Conservation (phyloP, 2,113 vertebrate genomes). For the Mus pahari region DNA sequence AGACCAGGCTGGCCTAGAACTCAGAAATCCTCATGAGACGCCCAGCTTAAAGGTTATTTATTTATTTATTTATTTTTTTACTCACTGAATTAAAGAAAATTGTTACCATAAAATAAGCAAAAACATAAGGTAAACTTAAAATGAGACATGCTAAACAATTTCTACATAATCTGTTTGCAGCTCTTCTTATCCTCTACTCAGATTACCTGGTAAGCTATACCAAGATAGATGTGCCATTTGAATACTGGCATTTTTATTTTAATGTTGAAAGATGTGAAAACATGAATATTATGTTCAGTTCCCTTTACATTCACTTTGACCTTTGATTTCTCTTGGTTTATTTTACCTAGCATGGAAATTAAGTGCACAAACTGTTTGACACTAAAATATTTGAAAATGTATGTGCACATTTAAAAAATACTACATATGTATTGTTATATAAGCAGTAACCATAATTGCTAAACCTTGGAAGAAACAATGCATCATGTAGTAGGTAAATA, state of each 20-base stretch:
- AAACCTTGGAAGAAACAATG: background rate
- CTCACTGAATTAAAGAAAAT: slow-evolving; percentile 6
- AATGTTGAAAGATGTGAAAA: slow-evolving; percentile 55
- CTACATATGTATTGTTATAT: background rate
- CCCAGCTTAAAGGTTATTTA: no score
- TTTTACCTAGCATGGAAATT: slow-evolving; percentile 8
- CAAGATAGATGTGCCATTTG: slow-evolving; percentile 36
- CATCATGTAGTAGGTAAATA: background rate
- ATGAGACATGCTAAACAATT: background rate
- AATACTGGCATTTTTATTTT: slow-evolving; percentile 62
- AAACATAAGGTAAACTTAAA: background rate
- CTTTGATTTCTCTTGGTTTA: background rate
- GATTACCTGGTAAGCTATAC: background rate
- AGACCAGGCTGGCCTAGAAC: no score
- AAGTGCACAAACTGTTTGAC: background rate
- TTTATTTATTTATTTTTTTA: background rate
- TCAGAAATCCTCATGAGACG: no score
- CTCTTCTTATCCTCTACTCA: slow-evolving; percentile 42
- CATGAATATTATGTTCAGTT: slow-evolving; percentile 13
- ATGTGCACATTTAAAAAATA: background rate
- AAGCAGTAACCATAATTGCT: background rate
- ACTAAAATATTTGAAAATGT: background rate
- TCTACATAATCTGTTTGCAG: background rate
- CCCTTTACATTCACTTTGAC: slow-evolving; percentile 35
- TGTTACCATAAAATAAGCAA: background rate